These are phyloP conservation scores for Chymomyza procnemis DNA, from an alignment of 2,888 invertebrate genomes.

Conservation along the genomic window DNA sequence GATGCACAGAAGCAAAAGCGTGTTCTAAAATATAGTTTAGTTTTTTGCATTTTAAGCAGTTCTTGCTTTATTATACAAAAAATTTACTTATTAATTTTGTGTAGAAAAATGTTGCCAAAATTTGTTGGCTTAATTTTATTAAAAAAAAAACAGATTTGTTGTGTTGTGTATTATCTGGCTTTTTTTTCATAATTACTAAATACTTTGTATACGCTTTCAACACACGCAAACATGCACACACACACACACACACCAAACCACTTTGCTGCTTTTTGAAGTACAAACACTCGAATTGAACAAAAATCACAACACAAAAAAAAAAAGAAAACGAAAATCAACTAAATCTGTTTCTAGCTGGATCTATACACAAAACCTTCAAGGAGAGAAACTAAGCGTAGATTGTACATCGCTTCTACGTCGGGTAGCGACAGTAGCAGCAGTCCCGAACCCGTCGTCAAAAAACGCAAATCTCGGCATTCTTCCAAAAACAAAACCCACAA, in stretches of 20 bases:
- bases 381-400: slow-evolving; percentile 66
- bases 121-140: neutral
- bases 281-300: neutral
- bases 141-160: neutral
- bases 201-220: neutral
- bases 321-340: slow-evolving; percentile 29
- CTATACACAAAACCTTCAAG: slow-evolving; percentile 60
- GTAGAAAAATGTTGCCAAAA: too few species aligned
- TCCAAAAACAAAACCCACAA: slow-evolving; percentile 52
- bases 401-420: slow-evolving; percentile 40
- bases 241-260: slow-evolving; percentile 7
- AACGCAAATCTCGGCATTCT: slow-evolving; percentile 50
- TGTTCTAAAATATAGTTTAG: neutral
- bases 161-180: neutral
- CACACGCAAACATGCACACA: neutral
- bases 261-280: neutral
- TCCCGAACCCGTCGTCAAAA: slow-evolving; percentile 42
- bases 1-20: slow-evolving; percentile 15
- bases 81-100: too few species aligned
- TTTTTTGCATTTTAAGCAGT: neutral
- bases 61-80: neutral
- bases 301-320: slow-evolving; percentile 23
- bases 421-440: slow-evolving; percentile 36
- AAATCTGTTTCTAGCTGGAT: slow-evolving; percentile 70
- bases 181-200: neutral